Evolutionary conservation across 2,888 invertebrate genomes (phyloP).

Genomic region (Lobophora halterata): DNA sequence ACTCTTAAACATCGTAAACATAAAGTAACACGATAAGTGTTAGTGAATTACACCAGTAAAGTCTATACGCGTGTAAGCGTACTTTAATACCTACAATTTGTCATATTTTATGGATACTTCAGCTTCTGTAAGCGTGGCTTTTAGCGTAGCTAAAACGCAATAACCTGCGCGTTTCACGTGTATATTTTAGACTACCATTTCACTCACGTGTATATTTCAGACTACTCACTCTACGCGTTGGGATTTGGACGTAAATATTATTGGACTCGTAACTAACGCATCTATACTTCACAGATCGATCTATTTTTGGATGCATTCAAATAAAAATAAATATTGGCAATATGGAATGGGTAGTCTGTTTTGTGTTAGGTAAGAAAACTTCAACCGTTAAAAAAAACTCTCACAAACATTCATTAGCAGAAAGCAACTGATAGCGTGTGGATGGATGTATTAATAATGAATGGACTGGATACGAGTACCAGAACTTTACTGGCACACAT

Average conservation of each 20-base stretch:
- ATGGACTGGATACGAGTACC: no score
- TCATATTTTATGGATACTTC: neutral
- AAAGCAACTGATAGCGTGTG: neutral
- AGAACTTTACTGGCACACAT: no score
- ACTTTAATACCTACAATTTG: neutral
- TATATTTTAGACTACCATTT: constrained; percentile 27
- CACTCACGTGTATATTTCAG: constrained; percentile 24
- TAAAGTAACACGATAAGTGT: neutral
- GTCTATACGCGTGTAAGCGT: no score
- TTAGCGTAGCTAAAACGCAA: constrained; percentile 7
- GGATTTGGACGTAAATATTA: constrained; percentile 27
- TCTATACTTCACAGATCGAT: constrained; percentile 19
- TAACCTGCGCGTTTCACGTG: constrained; percentile 1
- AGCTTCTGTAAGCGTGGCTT: neutral
- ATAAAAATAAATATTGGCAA: constrained; percentile 18
- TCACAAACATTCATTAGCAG: neutral
- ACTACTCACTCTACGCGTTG: constrained; percentile 22
- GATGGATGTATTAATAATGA: no score
- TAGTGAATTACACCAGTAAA: neutral
- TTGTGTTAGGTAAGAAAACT: constrained; percentile 17
- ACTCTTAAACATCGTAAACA: no score
- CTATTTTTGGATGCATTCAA: constrained; percentile 18
- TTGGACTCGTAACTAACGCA: constrained; percentile 11
- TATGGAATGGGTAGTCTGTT: constrained; percentile 17
- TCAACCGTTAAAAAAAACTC: neutral